Base-by-base conservation (phyloP, 1,140 invertebrate genomes). In the Drosophila littoralis region DNA sequence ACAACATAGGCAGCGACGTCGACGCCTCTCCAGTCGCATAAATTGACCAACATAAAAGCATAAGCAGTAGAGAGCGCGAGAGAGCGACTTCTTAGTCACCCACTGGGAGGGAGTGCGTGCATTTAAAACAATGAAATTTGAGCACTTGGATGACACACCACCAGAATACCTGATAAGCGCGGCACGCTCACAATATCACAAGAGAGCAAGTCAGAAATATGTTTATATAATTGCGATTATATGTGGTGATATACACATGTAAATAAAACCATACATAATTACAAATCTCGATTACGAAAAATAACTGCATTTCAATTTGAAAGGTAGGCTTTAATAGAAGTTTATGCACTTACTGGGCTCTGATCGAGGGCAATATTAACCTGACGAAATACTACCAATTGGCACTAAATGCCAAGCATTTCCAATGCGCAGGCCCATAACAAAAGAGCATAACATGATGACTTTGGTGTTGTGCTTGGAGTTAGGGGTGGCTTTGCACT, bases 341-440 rank as follows among this genome's bases (percentile, higher is more conserved):
- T 28, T 28, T 28, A 28, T 28, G 5, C 22, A 5, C 3, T 5
- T 28, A 28, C 4, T 28, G 4, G 22, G 22, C 22, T 28, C 22
- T 36, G 66, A 52, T 69, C 57, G 15, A 58, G 36, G 43, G 55
- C 46, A 43, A 36, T 12, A n/a, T 42, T 51, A 15, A 10, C 65
- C 46, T 12, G 10, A 63, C 7, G 15, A 38, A 58, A 17, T 12
- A 35, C 15, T 59, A 68, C 52, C 50, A 57, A 75, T 48, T 13
- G 43, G 13, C 58, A 35, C 42, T 28, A 35, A 48, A 35, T 32
- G 35, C 28, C 3, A 38, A 36, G 40, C 9, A 38, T 65, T 67
- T 82, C 57, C 75, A 79, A 15, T 50, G 71, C 82, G 82, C 82
- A 76, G 52, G 46, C 75, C 64, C 82, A 50, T 2, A 33, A n/a